Evolutionary conservation across 2,888 invertebrate genomes (phyloP).

Genomic region (Tiphia femorata): DNA sequence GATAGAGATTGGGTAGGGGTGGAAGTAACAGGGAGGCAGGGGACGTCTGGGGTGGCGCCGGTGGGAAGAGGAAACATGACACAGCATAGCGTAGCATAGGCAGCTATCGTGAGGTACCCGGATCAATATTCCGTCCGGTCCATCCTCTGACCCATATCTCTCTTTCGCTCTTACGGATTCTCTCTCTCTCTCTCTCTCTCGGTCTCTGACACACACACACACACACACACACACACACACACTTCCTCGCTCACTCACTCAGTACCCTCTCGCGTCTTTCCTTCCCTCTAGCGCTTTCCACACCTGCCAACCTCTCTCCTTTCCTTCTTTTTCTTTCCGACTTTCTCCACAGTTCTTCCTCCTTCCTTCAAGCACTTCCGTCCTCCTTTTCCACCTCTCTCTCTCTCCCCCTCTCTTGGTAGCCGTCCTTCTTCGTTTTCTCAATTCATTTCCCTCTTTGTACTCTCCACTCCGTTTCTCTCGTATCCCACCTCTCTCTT

Average conservation of each 20-base stretch:
- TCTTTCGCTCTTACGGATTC: conserved; percentile 54
- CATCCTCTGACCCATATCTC: conserved; percentile 67
- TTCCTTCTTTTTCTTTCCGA: neutral
- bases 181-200: conserved; percentile 1
- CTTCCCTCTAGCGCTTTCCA: neutral
- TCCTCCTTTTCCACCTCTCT: neutral
- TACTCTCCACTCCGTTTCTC: neutral
- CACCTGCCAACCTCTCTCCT: neutral
- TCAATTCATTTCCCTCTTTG: neutral
- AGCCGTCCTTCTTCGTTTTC: conserved; percentile 17
- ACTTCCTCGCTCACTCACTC: neutral
- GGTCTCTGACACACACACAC: neutral
- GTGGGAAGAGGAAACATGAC: conserved; percentile 38
- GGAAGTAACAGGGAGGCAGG: neutral
- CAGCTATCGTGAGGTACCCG: conserved; percentile 60
- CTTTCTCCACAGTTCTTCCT: neutral
- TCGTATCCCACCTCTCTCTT: neutral
- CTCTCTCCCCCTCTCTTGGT: neutral
- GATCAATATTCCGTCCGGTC: conserved; percentile 68
- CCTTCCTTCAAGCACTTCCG: no score
- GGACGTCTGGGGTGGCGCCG: neutral
- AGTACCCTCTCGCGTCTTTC: neutral
- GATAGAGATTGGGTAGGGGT: neutral
- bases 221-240: neutral
- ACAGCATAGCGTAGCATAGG: conserved; percentile 54